Evolutionary conservation across 35 echinoderm and acorn worm genomes (phyloP), one percentile per base, ranked within the genome.

Genomic region (Apostichopus japonicus): DNA sequence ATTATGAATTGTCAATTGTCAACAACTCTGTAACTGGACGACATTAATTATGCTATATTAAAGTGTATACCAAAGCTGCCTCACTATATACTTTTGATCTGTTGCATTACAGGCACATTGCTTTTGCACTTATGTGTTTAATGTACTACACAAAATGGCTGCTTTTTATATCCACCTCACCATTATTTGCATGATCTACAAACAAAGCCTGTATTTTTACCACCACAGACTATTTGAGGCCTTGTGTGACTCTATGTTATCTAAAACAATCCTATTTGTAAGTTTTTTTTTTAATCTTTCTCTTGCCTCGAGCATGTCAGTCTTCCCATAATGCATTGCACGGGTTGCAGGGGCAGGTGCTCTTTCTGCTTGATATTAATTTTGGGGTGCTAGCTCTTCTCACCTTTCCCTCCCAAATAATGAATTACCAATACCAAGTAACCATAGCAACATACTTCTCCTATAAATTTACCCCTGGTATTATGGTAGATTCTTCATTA

Each of bases 251-350:
- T 58, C 81, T 84, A 58, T 84, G 56, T 55, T 57, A 51, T 84
- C 56, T 58, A 84, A 23, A 22, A 10, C 54, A 84, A 55, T 84
- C 81, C 56, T 24, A n/a, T 84, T 83, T 84, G 81, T 84, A 84
- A 84, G 81, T 84, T 14, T 84, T 44, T 44, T 44, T 14, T 84
- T 44, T 44, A 4, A 44, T 44, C 33, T 44, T 44, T 84, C 7
- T 53, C 81, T 75, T 75, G 71, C n/a, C 81, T 51, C 22, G 21
- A 59, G 81, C 81, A 84, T 84, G 81, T 57, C 9, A 8, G 17
- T 54, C 33, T 84, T 23, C 53, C 81, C 81, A 84, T 58, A 84
- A 84, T 58, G 54, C 81, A 84, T 84, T 84, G 81, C 81, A 84
- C 10, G 15, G 54, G 54, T 19, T 75, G 71, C 71, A 21, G 71